A percentile compares a stretch with the other conserved stretches of the same genome.
Evolutionary conservation across 2,888 invertebrate genomes (phyloP).

Genomic region (Bimastos eiseni): DNA sequence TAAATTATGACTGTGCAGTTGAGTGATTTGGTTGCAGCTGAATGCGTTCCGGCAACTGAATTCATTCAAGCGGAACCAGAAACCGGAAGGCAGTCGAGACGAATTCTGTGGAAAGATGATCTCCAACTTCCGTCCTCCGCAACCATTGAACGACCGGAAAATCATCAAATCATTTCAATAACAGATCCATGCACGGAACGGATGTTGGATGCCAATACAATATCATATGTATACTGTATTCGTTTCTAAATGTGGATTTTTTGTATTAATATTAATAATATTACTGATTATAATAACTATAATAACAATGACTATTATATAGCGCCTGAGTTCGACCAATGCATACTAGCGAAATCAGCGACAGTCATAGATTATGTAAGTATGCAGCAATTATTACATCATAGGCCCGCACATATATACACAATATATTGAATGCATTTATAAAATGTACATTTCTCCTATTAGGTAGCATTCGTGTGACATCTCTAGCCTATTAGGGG

Average conservation of each 20-base stretch:
- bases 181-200: neutral
- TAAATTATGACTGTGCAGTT: neutral
- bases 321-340: too few species aligned
- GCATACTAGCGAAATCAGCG: too few species aligned
- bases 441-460: too few species aligned
- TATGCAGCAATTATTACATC: too few species aligned
- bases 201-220: neutral
- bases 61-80: conserved; percentile 29
- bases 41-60: conserved; percentile 32
- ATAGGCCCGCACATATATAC: too few species aligned
- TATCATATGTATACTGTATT: neutral
- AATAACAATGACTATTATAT: neutral
- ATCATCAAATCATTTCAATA: conserved; percentile 33
- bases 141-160: conserved; percentile 36
- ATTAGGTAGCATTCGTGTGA: too few species aligned
- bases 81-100: conserved; percentile 1
- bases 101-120: conserved; percentile 38
- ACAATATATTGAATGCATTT: too few species aligned
- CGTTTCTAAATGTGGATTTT: neutral
- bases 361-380: too few species aligned
- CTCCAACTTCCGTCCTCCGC: conserved; percentile 42
- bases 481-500: too few species aligned
- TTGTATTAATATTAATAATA: neutral
- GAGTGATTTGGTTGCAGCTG: conserved; percentile 27
- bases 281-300: neutral